These are phyloP conservation scores for Riptortus pedestris DNA, from an alignment of 1,140 invertebrate species.

Conservation along the genomic window DNA sequence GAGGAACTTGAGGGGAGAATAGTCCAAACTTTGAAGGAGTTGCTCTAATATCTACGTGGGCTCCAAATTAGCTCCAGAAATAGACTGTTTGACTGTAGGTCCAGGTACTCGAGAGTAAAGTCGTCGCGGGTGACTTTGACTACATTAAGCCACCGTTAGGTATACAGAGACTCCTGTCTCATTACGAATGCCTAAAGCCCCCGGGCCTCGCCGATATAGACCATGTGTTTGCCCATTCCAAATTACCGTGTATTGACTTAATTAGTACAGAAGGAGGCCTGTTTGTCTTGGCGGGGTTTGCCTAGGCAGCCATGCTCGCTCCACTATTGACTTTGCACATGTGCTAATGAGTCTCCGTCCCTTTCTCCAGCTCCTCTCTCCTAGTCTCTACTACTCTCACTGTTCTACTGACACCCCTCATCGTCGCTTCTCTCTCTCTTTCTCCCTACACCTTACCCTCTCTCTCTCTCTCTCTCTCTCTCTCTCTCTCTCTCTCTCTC, in stretches of 20 bases:
- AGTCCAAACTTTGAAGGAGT: too few relatives aligned
- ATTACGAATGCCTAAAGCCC: neutral
- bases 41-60: too few relatives aligned
- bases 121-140: too few relatives aligned
- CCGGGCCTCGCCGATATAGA: conserved; percentile 3
- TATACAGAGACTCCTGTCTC: neutral
- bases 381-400: neutral
- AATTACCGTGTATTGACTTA: conserved; percentile 25
- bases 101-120: too few relatives aligned
- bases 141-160: neutral
- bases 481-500: neutral
- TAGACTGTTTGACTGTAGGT: too few relatives aligned
- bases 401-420: neutral
- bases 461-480: neutral
- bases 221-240: conserved; percentile 23
- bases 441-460: too few relatives aligned
- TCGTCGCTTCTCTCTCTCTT: too few relatives aligned
- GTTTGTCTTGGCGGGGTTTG: conserved; percentile 19
- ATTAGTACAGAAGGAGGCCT: conserved; percentile 19
- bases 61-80: too few relatives aligned
- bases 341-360: conserved; percentile 22
- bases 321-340: conserved; percentile 27
- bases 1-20: too few relatives aligned
- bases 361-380: neutral
- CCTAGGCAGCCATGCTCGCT: neutral